Evolutionary conservation across 1,140 invertebrate species (phyloP).

Genomic region (Diprion similis): DNA sequence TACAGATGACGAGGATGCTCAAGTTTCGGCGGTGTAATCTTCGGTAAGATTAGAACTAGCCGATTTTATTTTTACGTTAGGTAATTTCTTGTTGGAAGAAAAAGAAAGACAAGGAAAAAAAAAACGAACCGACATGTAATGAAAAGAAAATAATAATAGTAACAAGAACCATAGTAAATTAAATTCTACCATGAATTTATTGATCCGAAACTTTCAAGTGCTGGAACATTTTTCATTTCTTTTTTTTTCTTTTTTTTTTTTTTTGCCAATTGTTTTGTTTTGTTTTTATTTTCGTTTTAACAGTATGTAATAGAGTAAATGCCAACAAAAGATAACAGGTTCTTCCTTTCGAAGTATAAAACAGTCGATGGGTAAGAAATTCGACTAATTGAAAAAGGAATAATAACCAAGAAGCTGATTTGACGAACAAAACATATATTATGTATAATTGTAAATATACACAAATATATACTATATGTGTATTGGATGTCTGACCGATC

Average conservation of each 20-base stretch:
- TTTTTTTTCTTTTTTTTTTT: neutral
- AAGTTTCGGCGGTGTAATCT: constrained; percentile 68
- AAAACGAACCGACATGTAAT: neutral
- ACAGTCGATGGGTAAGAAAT: no score
- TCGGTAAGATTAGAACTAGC: neutral
- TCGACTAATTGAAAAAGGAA: no score
- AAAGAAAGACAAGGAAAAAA: neutral
- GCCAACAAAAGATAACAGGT: neutral
- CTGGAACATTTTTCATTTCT: constrained; percentile 1
- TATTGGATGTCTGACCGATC: no score
- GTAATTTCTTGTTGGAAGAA: neutral
- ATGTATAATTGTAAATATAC: no score
- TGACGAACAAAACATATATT: no score
- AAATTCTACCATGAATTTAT: neutral
- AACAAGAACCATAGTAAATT: neutral
- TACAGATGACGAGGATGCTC: constrained; percentile 70
- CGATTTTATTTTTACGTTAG: neutral
- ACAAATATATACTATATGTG: no score
- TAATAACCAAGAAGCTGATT: no score
- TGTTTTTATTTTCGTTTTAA: neutral
- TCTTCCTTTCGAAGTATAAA: neutral
- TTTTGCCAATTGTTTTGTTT: neutral
- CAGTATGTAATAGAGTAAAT: neutral
- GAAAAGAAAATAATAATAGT: no score
- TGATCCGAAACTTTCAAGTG: neutral